These are phyloP conservation scores for Rana temporaria DNA, from an alignment of 2,113 vertebrate genomes.

Conservation along the genomic window DNA sequence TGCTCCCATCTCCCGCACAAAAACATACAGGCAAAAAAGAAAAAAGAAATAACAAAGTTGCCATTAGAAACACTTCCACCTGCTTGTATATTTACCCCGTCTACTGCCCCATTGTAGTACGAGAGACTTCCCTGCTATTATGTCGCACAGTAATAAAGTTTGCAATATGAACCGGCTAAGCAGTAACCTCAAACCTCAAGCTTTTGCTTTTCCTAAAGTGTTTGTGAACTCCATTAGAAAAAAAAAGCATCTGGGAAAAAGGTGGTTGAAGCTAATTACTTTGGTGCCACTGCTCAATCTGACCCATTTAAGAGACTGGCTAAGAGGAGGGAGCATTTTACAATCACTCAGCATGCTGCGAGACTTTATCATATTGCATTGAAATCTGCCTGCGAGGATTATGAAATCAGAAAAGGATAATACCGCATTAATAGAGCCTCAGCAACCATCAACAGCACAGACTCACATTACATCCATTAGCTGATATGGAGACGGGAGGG, in stretches of 20 bases:
- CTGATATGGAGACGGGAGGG: conserved; percentile 31
- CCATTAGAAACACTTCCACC: not conserved
- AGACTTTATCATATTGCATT: conserved; percentile 58
- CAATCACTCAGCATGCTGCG: conserved; percentile 58
- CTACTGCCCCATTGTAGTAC: not conserved
- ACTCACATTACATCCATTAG: conserved; percentile 57
- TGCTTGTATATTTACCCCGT: not conserved
- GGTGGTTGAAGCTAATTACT: conserved; percentile 71
- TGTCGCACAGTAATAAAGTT: not conserved
- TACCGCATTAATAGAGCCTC: conserved; percentile 49
- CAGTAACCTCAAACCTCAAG: conserved; percentile 46
- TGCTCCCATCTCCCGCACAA: no score
- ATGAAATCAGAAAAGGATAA: conserved; percentile 59
- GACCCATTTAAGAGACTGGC: conserved; percentile 70
- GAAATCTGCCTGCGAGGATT: conserved; percentile 59
- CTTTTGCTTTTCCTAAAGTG: not conserved
- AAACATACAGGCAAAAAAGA: no score
- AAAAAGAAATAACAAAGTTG: no score
- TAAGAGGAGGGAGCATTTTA: conserved; percentile 63
- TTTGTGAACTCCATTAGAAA: conserved; percentile 10
- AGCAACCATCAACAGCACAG: conserved; percentile 31
- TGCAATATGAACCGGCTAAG: not conserved
- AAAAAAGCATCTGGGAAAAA: not conserved
- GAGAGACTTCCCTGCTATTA: not conserved
- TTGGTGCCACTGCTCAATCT: conserved; percentile 68